These are phyloP conservation scores for Brachypterus glaber DNA, from an alignment of 2,888 invertebrate species.

Conservation along the genomic window DNA sequence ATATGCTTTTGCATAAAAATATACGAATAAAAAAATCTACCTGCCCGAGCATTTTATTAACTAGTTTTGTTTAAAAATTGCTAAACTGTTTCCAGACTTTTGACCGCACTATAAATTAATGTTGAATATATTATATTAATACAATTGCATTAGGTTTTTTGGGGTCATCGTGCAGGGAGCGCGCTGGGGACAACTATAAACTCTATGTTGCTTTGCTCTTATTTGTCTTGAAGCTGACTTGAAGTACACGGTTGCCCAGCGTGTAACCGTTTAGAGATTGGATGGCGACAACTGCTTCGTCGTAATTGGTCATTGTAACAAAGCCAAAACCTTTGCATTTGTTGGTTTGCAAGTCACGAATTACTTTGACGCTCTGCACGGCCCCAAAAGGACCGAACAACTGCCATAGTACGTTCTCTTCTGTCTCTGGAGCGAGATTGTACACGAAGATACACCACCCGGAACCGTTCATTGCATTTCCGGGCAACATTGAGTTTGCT, in stretches of 20 bases:
- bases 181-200: conserved; percentile 30
- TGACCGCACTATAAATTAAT: too few species aligned
- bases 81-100: too few species aligned
- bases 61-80: too few species aligned
- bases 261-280: conserved; percentile 94
- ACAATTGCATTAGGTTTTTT: too few species aligned
- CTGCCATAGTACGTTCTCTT: conserved; percentile 88
- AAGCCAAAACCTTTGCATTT: conserved; percentile 98
- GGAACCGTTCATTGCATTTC: conserved; percentile 75
- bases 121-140: too few species aligned
- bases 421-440: conserved; percentile 85
- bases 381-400: conserved; percentile 96
- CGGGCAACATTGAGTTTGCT: conserved; percentile 71
- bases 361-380: conserved; percentile 94
- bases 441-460: conserved; percentile 92
- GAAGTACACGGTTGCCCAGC: conserved; percentile 87
- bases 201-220: conserved; percentile 65
- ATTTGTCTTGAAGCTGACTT: conserved; percentile 95
- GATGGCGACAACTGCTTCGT: conserved; percentile 93
- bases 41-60: too few species aligned
- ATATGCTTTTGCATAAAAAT: conserved; percentile 23
- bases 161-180: conserved; percentile 22
- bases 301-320: conserved; percentile 97
- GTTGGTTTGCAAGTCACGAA: conserved; percentile 89
- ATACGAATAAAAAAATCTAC: conserved; percentile 24